These are phyloP conservation scores for Chaenocephalus aceratus DNA, from an alignment of 2,113 vertebrate genomes.

Conservation along the genomic window DNA sequence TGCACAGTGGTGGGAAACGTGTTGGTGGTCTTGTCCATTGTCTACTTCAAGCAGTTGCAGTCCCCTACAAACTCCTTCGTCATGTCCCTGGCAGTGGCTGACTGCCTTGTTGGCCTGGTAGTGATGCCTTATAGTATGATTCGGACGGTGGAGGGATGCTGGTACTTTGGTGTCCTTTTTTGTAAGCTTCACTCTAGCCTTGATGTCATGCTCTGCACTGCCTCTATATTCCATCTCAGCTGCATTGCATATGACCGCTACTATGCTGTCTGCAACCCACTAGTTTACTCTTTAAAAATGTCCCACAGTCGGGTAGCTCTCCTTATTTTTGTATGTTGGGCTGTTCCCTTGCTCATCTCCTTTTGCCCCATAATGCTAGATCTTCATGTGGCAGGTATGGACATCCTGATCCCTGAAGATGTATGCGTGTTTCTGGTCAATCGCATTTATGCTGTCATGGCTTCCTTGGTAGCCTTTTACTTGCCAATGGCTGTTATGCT, in stretches of 20 bases:
- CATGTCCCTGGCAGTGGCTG: constrained; percentile 85
- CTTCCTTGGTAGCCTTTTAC: constrained; percentile 86
- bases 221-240: constrained; percentile 87
- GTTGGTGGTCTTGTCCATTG: constrained; percentile 84
- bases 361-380: constrained; percentile 85
- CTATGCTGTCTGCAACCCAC: constrained; percentile 85
- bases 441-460: constrained; percentile 82
- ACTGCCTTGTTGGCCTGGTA: constrained; percentile 85
- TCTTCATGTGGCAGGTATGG: constrained; percentile 75
- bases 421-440: constrained; percentile 83
- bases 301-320: constrained; percentile 72
- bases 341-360: constrained; percentile 82
- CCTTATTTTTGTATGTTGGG: constrained; percentile 83
- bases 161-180: constrained; percentile 82
- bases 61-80: constrained; percentile 86
- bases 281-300: constrained; percentile 84
- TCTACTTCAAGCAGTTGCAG: constrained; percentile 85
- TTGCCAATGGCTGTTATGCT: constrained; percentile 85
- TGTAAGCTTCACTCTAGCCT: constrained; percentile 85
- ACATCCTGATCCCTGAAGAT: constrained; percentile 73
- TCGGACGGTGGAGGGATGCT: constrained; percentile 85
- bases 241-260: constrained; percentile 88
- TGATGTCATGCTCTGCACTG: constrained; percentile 87
- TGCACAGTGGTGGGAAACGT: constrained; percentile 86
- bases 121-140: constrained; percentile 89